phyloP scores from a whole-genome alignment of 1,140 invertebrate genomes.

The Drosophila parvula region DNA sequence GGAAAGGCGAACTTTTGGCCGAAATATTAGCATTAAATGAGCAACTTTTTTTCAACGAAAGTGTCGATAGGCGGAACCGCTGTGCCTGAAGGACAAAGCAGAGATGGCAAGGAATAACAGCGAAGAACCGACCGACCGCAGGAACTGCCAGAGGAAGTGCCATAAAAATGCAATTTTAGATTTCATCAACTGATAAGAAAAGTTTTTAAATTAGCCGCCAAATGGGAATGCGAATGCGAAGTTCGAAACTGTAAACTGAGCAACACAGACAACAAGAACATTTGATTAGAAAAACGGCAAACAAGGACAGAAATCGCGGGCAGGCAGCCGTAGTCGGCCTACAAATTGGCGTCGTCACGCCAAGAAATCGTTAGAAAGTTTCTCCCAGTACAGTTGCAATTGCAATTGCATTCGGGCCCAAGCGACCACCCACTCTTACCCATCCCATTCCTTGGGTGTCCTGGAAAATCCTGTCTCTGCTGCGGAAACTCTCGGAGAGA shows the following conservation, averaged over 20 bases:
- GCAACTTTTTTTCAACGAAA: conserved; percentile 68
- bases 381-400: conserved; percentile 24
- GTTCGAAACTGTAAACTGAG: conserved; percentile 76
- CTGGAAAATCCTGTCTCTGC: conserved; percentile 19
- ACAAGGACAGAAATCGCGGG: conserved; percentile 46
- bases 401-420: conserved; percentile 23
- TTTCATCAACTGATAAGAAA: conserved; percentile 82
- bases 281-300: conserved; percentile 73
- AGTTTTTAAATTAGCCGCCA: conserved; percentile 79
- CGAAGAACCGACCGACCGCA: background rate
- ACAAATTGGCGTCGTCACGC: conserved; percentile 72
- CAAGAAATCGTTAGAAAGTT: conserved; percentile 79
- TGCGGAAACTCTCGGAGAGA: conserved; percentile 11
- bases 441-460: conserved; percentile 27
- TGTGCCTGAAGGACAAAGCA: conserved; percentile 10
- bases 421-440: conserved; percentile 1
- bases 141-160: conserved; percentile 61
- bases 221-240: conserved; percentile 66
- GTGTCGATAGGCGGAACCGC: conserved; percentile 67
- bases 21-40: conserved; percentile 56
- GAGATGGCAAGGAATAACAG: conserved; percentile 11
- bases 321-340: conserved; percentile 45
- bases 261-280: conserved; percentile 52
- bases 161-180: conserved; percentile 82
- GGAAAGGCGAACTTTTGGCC: conserved; percentile 23